These are phyloP conservation scores for Larimichthys crocea DNA, from an alignment of 2,113 vertebrate species.

Conservation along the genomic window DNA sequence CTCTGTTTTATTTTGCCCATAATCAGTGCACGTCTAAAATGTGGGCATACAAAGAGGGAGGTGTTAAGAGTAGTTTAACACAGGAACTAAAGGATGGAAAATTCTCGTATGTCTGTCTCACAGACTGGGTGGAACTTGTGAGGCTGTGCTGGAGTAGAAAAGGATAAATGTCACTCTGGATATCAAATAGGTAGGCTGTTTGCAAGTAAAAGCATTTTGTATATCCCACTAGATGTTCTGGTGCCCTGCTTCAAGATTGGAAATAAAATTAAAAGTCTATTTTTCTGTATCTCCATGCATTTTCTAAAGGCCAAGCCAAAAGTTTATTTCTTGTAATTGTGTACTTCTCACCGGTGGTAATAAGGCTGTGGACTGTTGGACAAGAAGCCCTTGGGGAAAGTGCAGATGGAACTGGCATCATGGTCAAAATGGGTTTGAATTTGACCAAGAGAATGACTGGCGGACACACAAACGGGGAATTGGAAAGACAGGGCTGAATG, in stretches of 20 bases:
- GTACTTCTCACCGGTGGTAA: not conserved
- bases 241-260: not conserved
- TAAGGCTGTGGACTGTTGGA: constrained; percentile 6
- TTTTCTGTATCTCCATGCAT: not conserved
- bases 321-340: not conserved
- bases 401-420: constrained; percentile 9
- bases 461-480: not conserved
- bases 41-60: not conserved
- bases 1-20: not conserved
- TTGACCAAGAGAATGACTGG: constrained; percentile 9
- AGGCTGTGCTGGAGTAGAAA: constrained; percentile 9
- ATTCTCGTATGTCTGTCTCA: not conserved
- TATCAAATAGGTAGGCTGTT: not conserved
- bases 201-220: not conserved
- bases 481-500: constrained; percentile 2
- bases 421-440: constrained; percentile 35
- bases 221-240: constrained; percentile 23
- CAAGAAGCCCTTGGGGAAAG: not conserved
- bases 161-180: not conserved
- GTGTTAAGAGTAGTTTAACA: constrained; percentile 18
- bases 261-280: not conserved
- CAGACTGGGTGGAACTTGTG: not conserved
- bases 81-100: constrained; percentile 11
- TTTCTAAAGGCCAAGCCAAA: not conserved
- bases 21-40: constrained; percentile 11